Conservation (phyloP, 1,140 invertebrate genomes). For the Drosophila gunungcola region DNA sequence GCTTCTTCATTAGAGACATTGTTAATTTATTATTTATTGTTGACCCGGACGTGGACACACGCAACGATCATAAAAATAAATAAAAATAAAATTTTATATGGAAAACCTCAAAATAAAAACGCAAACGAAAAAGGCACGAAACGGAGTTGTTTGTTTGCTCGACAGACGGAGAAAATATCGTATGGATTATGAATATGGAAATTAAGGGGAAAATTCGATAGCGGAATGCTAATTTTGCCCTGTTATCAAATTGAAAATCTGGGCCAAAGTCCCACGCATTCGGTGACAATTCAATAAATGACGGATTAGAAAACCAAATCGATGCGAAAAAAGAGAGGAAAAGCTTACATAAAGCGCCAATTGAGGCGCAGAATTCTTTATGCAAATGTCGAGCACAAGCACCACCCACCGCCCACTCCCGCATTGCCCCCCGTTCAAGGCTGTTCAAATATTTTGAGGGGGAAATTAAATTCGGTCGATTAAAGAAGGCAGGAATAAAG, state of each 20-base stretch:
- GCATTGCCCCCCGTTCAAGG: conserved; percentile 12
- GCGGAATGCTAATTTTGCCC: conserved; percentile 30
- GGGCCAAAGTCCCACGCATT: conserved; percentile 23
- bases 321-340: conserved; percentile 46
- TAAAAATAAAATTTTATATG: no score
- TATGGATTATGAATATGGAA: conserved; percentile 44
- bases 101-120: conserved; percentile 16
- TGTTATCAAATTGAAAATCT: conserved; percentile 47
- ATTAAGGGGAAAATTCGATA: conserved; percentile 29
- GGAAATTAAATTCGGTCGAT: conserved; percentile 73
- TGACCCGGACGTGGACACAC: conserved; percentile 47
- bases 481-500: conserved; percentile 52
- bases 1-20: conserved; percentile 42
- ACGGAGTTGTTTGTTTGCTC: background rate
- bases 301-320: conserved; percentile 77
- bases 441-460: conserved; percentile 20
- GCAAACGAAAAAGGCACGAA: conserved; percentile 15
- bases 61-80: conserved; percentile 41
- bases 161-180: conserved; percentile 5
- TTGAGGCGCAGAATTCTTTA: conserved; percentile 50
- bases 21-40: conserved; percentile 54
- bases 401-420: conserved; percentile 10
- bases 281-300: conserved; percentile 42
- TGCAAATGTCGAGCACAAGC: conserved; percentile 52
- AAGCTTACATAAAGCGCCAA: conserved; percentile 36